A percentile compares a stretch with the other conserved stretches of the same genome.
phyloP scores from a whole-genome alignment of 2,113 vertebrate species.

The Peromyscus polionotus region DNA sequence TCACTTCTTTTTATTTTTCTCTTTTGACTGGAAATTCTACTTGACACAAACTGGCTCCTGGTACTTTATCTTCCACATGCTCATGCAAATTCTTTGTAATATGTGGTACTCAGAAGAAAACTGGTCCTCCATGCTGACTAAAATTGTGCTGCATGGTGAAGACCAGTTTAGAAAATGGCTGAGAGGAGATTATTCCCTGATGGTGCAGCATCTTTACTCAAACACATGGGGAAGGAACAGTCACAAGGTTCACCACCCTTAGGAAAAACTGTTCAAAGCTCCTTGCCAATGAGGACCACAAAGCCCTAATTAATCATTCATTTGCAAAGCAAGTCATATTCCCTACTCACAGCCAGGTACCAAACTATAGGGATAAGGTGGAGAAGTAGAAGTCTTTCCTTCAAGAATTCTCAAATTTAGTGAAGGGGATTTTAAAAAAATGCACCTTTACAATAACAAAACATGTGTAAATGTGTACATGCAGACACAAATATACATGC shows the following conservation, averaged over 20 bases:
- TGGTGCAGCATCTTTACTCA: slow-evolving; percentile 21
- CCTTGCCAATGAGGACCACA: background rate
- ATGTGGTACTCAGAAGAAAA: background rate
- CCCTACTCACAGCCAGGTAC: background rate
- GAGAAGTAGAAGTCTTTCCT: slow-evolving; percentile 20
- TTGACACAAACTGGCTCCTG: slow-evolving; percentile 1
- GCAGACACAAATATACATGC: background rate
- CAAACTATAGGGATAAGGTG: background rate
- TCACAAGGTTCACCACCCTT: background rate
- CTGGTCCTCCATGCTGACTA: background rate
- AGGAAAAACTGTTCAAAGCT: slow-evolving; percentile 16
- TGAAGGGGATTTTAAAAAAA: slow-evolving; percentile 11
- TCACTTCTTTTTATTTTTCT: slow-evolving; percentile 46
- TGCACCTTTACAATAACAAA: slow-evolving; percentile 1
- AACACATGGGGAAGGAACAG: background rate
- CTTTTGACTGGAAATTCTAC: slow-evolving; percentile 19
- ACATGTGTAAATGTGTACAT: background rate
- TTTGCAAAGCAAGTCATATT: background rate
- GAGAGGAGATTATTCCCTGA: background rate
- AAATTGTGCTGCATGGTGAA: background rate
- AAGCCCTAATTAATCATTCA: background rate
- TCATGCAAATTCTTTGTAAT: background rate
- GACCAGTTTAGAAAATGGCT: slow-evolving; percentile 29
- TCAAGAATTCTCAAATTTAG: slow-evolving; percentile 50
- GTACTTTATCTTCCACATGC: slow-evolving; percentile 23